Conservation (phyloP, 92 coral and sea anemone species). For the Scolanthus callimorphus region DNA sequence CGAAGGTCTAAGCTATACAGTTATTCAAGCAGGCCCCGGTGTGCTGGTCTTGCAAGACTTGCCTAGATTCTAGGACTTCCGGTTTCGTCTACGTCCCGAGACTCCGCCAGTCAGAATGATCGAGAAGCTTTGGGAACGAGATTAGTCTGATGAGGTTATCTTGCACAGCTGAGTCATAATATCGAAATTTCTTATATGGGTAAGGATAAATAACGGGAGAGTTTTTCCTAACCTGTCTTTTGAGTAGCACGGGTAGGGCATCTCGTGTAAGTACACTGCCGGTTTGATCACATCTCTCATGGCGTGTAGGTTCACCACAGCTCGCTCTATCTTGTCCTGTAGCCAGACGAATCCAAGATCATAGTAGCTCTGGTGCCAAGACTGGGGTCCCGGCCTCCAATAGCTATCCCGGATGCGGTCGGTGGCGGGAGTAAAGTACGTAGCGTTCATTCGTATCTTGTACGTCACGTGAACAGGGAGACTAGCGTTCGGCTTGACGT, state of each 20-base stretch:
- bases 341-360: conserved; percentile 94
- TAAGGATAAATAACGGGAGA: no score
- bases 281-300: conserved; percentile 77
- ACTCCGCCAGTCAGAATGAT: no score
- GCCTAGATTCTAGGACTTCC: no score
- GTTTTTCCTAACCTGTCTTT: conserved; percentile 94
- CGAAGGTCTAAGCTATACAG: no score
- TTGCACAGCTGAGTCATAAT: no score
- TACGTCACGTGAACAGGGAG: conserved; percentile 90
- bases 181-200: no score
- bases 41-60: no score
- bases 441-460: conserved; percentile 93
- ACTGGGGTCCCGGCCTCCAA: conserved; percentile 99
- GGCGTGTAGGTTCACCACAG: conserved; percentile 70
- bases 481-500: conserved; percentile 64
- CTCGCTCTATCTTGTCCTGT: conserved; percentile 95
- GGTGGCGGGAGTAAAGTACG: conserved; percentile 84
- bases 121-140: no score
- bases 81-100: no score
- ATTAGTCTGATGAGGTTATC: no score
- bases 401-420: conserved; percentile 76
- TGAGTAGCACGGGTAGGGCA: conserved; percentile 98
- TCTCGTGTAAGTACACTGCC: conserved; percentile 91
- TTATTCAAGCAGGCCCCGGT: no score
- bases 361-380: conserved; percentile 81